Base-by-base conservation (phyloP, 53 echinoderm and acorn worm genomes). In the Luidia sarsii region DNA sequence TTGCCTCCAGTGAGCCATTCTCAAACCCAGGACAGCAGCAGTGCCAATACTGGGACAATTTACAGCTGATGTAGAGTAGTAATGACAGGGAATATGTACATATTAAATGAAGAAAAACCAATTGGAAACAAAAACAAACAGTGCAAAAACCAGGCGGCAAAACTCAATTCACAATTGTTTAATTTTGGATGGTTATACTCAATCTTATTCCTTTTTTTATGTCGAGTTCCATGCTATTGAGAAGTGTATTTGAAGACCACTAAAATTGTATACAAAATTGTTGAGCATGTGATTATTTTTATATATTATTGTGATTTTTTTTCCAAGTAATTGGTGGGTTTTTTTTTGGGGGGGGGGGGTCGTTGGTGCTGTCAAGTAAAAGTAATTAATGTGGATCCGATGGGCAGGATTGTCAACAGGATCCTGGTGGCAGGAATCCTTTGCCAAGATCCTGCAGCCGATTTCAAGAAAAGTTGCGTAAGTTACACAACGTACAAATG, bases 251-350 rank as follows among this genome's bases (percentile, higher is more conserved):
- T 75, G 75, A 75, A 29, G 45, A 45, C 59, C 43, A 29, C 55
- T 35, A 39, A 60, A 60, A 60, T 43, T 28, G 77, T 77, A 57
- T 46, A 77, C 77, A 59, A 59, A 56, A 57, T 24, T 77, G 77
- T 77, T 59, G 77, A 60, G 60, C 61, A 60, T 77, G 77, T 77
- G 77, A 77, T 77, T 77, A 77, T 77, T 77, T 77, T 77, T 77
- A 77, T 77, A 77, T 61, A 77, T 77, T 61, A 55, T 77, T 77
- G 59, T 77, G 77, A 46, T 77, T 54, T 77, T 57, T 33, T 38
- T 74, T 45, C 13, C 25, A 38, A 23, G 56, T 53, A 23, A 33
- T 70, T 34, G n/a, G n/a, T 52, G 52, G 35, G 30, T 32, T 24
- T 70, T 70, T 32, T 27, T 3, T 33, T 18, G 60, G 60, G 29